Evolutionary conservation across 2,888 invertebrate genomes (phyloP).

Genomic region (Tenthredo amoena): DNA sequence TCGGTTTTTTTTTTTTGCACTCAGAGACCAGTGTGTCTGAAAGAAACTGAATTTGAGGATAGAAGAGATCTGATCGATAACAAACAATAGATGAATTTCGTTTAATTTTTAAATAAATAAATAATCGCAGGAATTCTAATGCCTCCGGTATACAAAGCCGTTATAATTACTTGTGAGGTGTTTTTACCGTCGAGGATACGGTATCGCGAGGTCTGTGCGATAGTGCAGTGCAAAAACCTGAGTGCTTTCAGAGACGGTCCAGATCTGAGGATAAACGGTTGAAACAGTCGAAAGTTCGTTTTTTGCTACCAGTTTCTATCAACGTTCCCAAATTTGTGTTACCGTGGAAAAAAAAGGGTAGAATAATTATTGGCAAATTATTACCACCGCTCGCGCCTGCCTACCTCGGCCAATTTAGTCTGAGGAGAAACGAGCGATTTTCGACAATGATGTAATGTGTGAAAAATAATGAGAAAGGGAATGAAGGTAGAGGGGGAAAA

Average conservation of each 20-base stretch:
- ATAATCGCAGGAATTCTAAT: background rate
- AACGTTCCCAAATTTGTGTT: constrained; percentile 16
- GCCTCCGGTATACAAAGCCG: background rate
- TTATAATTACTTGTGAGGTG: constrained; percentile 27
- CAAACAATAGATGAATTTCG: background rate
- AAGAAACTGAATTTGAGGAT: background rate
- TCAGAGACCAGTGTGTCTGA: background rate
- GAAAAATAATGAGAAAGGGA: background rate
- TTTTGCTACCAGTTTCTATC: constrained; percentile 20
- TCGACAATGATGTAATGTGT: background rate
- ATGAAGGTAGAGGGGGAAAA: background rate
- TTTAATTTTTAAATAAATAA: background rate
- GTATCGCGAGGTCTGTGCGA: background rate
- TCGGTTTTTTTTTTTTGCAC: background rate
- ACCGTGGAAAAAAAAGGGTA: background rate
- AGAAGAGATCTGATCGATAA: background rate
- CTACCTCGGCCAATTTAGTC: background rate
- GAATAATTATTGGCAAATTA: constrained; percentile 41
- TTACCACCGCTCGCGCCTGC: background rate
- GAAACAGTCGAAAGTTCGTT: background rate
- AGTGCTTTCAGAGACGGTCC: constrained; percentile 28
- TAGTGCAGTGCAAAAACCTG: background rate
- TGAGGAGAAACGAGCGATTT: background rate
- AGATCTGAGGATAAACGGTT: constrained; percentile 27
- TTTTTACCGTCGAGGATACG: constrained; percentile 1